These are phyloP conservation scores for Notiomystis cincta DNA, from an alignment of 2,113 vertebrate species.

Conservation along the genomic window DNA sequence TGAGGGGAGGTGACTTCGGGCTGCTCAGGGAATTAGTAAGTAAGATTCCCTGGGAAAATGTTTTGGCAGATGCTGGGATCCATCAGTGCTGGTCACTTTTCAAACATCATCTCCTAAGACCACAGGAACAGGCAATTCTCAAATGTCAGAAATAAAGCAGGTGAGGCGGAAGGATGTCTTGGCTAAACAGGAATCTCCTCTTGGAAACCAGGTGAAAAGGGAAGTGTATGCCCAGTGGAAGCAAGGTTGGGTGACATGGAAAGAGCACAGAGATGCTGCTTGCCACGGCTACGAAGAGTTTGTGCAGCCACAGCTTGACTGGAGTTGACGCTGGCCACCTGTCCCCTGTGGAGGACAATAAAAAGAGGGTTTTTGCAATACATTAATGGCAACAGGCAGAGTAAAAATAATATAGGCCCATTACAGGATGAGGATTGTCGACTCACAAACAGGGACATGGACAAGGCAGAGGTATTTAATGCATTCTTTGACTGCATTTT, in stretches of 20 bases:
- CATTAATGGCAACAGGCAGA: background rate
- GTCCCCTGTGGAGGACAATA: background rate
- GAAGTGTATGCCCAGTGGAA: background rate
- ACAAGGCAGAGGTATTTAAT: background rate
- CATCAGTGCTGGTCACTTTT: background rate
- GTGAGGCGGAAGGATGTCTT: background rate
- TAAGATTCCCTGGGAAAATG: background rate
- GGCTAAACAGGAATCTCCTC: background rate
- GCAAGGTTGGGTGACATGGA: background rate
- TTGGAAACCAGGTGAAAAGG: background rate
- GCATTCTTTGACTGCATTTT: background rate
- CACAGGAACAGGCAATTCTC: background rate
- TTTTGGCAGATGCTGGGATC: background rate
- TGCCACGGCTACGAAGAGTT: accelerated
- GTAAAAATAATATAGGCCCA: background rate
- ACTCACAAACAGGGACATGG: background rate
- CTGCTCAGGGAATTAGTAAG: background rate
- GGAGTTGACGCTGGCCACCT: accelerated
- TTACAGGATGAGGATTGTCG: background rate
- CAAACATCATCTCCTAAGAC: background rate
- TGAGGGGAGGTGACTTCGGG: background rate
- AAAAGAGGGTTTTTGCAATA: background rate
- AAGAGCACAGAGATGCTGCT: background rate
- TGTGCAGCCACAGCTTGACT: background rate
- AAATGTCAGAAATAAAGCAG: background rate